Percentiles rank a stretch among this genome's conserved stretches.
phyloP scores from a whole-genome alignment of 2,113 vertebrate genomes.

The Bagarius yarrelli region DNA sequence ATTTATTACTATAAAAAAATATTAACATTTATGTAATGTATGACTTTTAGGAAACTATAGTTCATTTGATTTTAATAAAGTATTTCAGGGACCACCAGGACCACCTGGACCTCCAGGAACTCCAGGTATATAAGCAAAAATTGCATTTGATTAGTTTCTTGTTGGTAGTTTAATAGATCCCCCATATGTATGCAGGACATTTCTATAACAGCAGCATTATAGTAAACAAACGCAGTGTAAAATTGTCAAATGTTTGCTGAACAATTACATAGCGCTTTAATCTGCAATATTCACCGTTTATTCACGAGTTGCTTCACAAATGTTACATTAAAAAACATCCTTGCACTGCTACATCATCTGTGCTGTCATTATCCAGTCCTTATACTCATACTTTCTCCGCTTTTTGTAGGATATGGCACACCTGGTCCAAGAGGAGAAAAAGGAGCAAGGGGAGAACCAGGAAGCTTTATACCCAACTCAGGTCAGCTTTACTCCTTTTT shows the following conservation, averaged over 20 bases:
- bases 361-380: not conserved
- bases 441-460: constrained; percentile 78
- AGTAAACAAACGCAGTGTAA: not conserved
- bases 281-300: not conserved
- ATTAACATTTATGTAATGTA: not conserved
- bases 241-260: not conserved
- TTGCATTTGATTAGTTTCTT: not conserved
- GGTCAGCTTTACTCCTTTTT: constrained; percentile 61
- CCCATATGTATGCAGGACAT: not conserved
- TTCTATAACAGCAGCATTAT: not conserved
- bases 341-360: not conserved
- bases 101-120: constrained; percentile 66
- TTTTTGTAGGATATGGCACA: constrained; percentile 76
- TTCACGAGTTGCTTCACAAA: not conserved
- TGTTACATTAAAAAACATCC: not conserved
- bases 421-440: constrained; percentile 84
- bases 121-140: constrained; percentile 56
- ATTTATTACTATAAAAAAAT: not conserved
- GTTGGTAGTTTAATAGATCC: not conserved
- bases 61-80: not conserved
- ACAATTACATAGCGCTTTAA: not conserved
- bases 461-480: constrained; percentile 73
- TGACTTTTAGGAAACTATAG: constrained; percentile 52
- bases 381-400: not conserved
- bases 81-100: constrained; percentile 38